These are phyloP conservation scores for Hypsopygia costalis DNA, from an alignment of 2,888 invertebrate species.

Conservation along the genomic window DNA sequence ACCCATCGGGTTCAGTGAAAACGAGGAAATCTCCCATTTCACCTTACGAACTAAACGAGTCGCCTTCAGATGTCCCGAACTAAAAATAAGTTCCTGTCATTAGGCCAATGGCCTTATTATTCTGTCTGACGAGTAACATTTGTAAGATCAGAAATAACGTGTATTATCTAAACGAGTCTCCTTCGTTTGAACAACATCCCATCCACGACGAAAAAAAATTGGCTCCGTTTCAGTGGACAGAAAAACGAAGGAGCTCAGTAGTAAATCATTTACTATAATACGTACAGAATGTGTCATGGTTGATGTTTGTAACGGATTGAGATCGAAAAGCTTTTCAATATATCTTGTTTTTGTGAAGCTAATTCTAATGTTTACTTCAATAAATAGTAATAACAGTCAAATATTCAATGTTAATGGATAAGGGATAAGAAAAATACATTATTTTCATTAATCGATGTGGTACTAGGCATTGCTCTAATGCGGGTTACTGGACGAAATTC, in stretches of 20 bases:
- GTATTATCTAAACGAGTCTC: constrained; percentile 73
- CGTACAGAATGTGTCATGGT: constrained; percentile 44
- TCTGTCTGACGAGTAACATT: constrained; percentile 74
- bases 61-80: constrained; percentile 54
- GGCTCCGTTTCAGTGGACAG: constrained; percentile 51
- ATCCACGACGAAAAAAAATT: constrained; percentile 4
- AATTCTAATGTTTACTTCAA: constrained; percentile 1
- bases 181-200: constrained; percentile 43
- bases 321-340: constrained; percentile 4
- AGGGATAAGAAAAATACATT: too few relatives aligned
- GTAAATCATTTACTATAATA: constrained; percentile 56
- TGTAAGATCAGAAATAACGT: constrained; percentile 71
- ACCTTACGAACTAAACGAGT: constrained; percentile 45
- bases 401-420: too few relatives aligned
- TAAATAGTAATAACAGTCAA: constrained; percentile 3
- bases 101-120: constrained; percentile 79
- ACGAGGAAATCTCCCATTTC: constrained; percentile 12
- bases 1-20: too few relatives aligned
- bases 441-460: too few relatives aligned
- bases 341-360: constrained; percentile 6
- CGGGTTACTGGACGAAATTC: too few relatives aligned
- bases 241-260: constrained; percentile 34
- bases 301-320: constrained; percentile 23
- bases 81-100: constrained; percentile 69
- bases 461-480: too few relatives aligned